Evolutionary conservation across 2,888 invertebrate species (phyloP).

Genomic region (Tipula helvola): DNA sequence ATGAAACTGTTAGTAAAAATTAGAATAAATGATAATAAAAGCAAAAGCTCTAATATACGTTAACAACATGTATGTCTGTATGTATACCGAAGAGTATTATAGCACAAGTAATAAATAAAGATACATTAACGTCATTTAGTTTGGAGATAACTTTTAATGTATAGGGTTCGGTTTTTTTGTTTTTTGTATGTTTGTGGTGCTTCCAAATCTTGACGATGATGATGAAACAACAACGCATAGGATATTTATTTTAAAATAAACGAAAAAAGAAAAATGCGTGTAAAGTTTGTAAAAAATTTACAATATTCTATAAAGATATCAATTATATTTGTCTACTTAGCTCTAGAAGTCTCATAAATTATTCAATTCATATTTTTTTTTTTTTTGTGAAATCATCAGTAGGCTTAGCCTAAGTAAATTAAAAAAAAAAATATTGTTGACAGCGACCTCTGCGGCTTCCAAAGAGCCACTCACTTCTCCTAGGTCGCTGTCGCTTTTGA

Average conservation of each 20-base stretch:
- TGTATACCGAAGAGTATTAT: neutral
- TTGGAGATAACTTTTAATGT: neutral
- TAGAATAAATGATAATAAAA: constrained; percentile 4
- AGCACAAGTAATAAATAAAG: neutral
- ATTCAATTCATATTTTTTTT: neutral
- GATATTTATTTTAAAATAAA: neutral
- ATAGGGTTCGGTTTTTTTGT: neutral
- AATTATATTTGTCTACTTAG: neutral
- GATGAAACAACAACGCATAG: neutral
- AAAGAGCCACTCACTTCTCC: no score
- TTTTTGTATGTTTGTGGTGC: neutral
- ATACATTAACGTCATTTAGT: neutral
- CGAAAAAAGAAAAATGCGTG: neutral
- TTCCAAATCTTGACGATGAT: neutral
- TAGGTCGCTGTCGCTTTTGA: no score
- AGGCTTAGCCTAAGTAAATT: no score
- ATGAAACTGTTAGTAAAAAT: neutral
- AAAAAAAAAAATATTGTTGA: no score
- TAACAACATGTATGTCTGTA: neutral
- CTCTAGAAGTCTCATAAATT: neutral
- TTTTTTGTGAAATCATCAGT: no score
- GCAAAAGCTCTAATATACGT: neutral
- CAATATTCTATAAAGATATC: neutral
- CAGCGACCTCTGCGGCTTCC: no score
- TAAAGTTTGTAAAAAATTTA: neutral